These are phyloP conservation scores for Tragelaphus buxtoni DNA, from an alignment of 2,113 vertebrate genomes.

Conservation along the genomic window DNA sequence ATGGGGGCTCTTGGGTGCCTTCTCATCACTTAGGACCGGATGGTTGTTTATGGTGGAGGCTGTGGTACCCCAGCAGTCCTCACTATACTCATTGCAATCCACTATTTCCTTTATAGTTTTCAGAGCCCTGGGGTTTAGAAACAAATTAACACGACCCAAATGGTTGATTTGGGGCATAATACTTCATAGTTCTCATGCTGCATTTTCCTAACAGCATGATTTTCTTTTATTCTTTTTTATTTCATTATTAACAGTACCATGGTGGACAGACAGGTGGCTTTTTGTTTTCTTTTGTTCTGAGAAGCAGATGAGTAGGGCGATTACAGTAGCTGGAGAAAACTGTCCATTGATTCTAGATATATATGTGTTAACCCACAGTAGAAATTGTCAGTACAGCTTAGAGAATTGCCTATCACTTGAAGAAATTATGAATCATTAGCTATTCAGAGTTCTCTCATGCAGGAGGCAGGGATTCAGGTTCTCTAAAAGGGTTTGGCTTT, in stretches of 20 bases:
- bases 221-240: background rate
- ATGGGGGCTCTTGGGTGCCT: background rate
- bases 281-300: background rate
- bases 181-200: background rate
- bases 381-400: constrained; percentile 31
- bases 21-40: background rate
- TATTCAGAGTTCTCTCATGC: background rate
- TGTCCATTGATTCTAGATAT: constrained; percentile 12
- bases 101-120: background rate
- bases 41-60: background rate
- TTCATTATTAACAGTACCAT: background rate
- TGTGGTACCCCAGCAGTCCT: background rate
- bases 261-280: constrained; percentile 26
- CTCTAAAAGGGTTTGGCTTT: background rate
- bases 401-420: constrained; percentile 23
- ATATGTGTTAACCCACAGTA: constrained; percentile 1
- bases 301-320: constrained; percentile 23
- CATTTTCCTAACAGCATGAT: background rate
- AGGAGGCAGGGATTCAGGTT: background rate
- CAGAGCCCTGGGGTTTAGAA: constrained; percentile 5
- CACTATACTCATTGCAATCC: background rate
- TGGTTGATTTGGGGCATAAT: background rate
- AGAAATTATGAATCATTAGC: background rate
- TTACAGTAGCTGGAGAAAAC: constrained; percentile 47
- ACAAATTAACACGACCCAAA: background rate